Evolutionary conservation across 2,797 vertebrate species (phyloP).

Genomic region (Balearica regulorum): DNA sequence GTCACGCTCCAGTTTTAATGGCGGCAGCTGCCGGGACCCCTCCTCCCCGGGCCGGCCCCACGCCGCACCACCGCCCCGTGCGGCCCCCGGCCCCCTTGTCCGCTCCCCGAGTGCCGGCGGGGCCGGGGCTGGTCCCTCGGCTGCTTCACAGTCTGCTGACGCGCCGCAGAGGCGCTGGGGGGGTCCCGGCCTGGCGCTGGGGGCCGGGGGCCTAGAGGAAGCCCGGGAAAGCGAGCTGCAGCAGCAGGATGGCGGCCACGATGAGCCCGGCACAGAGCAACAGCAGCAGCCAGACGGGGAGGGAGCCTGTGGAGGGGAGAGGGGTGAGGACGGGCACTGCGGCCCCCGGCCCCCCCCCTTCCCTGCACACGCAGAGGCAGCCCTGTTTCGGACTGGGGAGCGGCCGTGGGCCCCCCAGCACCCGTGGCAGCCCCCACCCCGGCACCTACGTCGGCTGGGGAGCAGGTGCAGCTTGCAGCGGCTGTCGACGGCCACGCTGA

Average conservation of each 20-base stretch:
- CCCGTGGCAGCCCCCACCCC: too few species aligned
- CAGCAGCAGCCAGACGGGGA: slow-evolving; percentile 88
- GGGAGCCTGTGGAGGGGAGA: slow-evolving; percentile 73
- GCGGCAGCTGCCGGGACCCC: not conserved
- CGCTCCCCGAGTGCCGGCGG: not conserved
- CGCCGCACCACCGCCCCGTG: accelerated
- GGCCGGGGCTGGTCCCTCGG: not conserved
- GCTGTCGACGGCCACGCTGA: slow-evolving; percentile 94
- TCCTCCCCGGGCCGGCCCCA: not conserved
- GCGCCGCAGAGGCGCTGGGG: not conserved
- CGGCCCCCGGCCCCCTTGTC: accelerated
- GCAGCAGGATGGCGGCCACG: slow-evolving; percentile 79
- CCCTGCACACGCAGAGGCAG: not conserved
- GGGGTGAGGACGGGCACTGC: accelerated
- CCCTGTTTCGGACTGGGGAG: not conserved
- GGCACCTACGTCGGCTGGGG: slow-evolving; percentile 81
- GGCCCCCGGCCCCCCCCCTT: not conserved
- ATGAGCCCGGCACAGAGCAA: slow-evolving; percentile 83
- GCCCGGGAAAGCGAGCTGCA: slow-evolving; percentile 82
- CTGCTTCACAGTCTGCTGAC: not conserved
- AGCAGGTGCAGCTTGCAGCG: slow-evolving; percentile 91
- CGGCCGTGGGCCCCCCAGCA: not conserved
- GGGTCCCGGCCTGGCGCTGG: not conserved
- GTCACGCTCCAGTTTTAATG: slow-evolving; percentile 44
- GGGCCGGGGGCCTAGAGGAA: slow-evolving; percentile 70